Percentiles rank a stretch among this genome's conserved stretches.
These are phyloP conservation scores for Poeciliopsis presidionis DNA, from an alignment of 2,797 vertebrate genomes.

Conservation along the genomic window DNA sequence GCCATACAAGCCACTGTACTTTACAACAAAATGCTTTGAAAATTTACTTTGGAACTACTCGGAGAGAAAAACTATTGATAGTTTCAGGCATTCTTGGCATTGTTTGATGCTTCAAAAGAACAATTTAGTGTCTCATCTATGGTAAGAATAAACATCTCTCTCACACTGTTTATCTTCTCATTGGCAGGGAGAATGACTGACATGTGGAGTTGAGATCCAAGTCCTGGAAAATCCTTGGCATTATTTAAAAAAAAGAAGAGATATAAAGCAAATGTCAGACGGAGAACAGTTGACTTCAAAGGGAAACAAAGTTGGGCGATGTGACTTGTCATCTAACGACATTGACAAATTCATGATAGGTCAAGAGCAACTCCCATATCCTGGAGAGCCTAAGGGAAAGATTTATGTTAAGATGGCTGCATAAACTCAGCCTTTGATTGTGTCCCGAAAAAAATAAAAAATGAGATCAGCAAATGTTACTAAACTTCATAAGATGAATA, in stretches of 20 bases:
- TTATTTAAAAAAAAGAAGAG: conserved; percentile 21
- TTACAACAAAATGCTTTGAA: conserved; percentile 22
- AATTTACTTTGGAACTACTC: conserved; percentile 5
- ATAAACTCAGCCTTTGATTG: conserved; percentile 20
- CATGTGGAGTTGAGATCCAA: conserved; percentile 37
- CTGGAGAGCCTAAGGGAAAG: conserved; percentile 44
- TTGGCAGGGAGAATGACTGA: conserved; percentile 55
- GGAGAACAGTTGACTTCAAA: conserved; percentile 57
- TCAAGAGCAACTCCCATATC: conserved; percentile 65
- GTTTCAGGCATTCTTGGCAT: conserved; percentile 17
- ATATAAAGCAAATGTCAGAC: conserved; percentile 47
- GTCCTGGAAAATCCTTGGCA: conserved; percentile 41
- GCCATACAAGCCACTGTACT: neutral
- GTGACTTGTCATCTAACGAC: conserved; percentile 51
- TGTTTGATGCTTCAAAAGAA: conserved; percentile 29
- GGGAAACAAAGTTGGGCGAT: conserved; percentile 51
- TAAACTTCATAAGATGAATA: neutral
- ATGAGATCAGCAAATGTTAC: too few species aligned
- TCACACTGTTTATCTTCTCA: conserved; percentile 43
- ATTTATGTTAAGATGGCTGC: conserved; percentile 41
- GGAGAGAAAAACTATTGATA: conserved; percentile 17
- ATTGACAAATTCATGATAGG: conserved; percentile 63
- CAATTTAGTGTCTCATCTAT: conserved; percentile 8
- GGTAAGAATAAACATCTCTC: conserved; percentile 23
- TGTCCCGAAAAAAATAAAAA: conserved; percentile 24